Conservation (phyloP, 2,797 vertebrate species). For the Phataginus tetradactyla region DNA sequence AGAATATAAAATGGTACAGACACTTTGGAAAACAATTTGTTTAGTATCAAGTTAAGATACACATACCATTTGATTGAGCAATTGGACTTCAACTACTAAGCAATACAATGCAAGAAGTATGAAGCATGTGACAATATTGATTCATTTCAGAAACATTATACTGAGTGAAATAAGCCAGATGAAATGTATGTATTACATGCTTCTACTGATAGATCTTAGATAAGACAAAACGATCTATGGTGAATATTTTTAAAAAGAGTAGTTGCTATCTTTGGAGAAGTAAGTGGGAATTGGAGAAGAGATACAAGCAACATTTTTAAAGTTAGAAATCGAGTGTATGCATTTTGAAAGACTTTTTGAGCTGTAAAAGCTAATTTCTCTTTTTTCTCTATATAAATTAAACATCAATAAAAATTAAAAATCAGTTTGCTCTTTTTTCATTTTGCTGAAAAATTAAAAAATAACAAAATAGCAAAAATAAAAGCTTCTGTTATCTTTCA, state of each 20-base stretch:
- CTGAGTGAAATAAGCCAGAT: neutral
- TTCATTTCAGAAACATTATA: neutral
- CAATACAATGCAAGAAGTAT: neutral
- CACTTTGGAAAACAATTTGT: neutral
- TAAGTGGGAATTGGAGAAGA: neutral
- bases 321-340: neutral
- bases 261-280: neutral
- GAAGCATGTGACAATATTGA: neutral
- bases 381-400: constrained; percentile 4
- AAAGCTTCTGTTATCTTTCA: neutral
- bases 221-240: neutral
- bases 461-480: neutral
- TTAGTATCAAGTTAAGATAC: neutral
- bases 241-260: neutral
- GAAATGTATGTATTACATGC: neutral
- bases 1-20: neutral
- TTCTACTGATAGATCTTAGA: neutral
- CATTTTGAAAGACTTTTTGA: neutral
- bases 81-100: neutral
- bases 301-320: neutral
- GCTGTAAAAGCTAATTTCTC: neutral
- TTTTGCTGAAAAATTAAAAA: constrained; percentile 19
- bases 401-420: constrained; percentile 21
- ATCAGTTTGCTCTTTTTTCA: neutral
- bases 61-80: neutral